Conservation (phyloP, 2,888 invertebrate genomes). For the Apocheima hispidaria region DNA sequence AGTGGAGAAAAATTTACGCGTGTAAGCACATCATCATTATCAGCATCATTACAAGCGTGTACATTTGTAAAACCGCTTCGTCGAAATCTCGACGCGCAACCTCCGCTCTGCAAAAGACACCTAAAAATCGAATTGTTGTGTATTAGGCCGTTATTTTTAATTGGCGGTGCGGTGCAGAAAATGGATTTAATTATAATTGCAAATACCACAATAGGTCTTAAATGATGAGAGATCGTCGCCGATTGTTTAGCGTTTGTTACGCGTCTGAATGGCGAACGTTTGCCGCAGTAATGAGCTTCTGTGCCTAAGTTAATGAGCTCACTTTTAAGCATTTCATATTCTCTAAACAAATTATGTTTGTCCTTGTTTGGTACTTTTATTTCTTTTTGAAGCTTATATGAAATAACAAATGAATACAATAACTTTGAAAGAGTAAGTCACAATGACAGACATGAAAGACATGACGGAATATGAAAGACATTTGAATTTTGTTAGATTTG, state of each 20-base stretch:
- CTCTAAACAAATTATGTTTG: conserved; percentile 50
- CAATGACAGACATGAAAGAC: conserved; percentile 32
- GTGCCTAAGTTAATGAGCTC: conserved; percentile 64
- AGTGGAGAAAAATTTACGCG: no score
- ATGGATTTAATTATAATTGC: conserved; percentile 71
- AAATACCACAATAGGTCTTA: conserved; percentile 70
- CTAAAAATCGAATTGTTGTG: no score
- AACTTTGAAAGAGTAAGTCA: conserved; percentile 50
- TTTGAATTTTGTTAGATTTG: background rate
- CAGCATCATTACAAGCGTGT: no score
- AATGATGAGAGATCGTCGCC: conserved; percentile 69
- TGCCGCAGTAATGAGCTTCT: conserved; percentile 71
- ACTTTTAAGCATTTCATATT: conserved; percentile 49
- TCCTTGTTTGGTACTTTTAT: conserved; percentile 39
- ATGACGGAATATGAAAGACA: background rate
- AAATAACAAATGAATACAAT: conserved; percentile 13
- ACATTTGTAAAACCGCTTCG: no score
- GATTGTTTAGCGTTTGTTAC: conserved; percentile 71
- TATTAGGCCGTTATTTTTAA: conserved; percentile 52
- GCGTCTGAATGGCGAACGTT: conserved; percentile 71
- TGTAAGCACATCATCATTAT: no score
- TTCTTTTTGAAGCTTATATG: conserved; percentile 30
- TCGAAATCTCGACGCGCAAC: no score
- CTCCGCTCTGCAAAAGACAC: no score
- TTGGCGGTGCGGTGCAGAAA: conserved; percentile 58